Base-by-base conservation (phyloP, 1,140 invertebrate genomes). In the Caenorhabditis elegans region DNA sequence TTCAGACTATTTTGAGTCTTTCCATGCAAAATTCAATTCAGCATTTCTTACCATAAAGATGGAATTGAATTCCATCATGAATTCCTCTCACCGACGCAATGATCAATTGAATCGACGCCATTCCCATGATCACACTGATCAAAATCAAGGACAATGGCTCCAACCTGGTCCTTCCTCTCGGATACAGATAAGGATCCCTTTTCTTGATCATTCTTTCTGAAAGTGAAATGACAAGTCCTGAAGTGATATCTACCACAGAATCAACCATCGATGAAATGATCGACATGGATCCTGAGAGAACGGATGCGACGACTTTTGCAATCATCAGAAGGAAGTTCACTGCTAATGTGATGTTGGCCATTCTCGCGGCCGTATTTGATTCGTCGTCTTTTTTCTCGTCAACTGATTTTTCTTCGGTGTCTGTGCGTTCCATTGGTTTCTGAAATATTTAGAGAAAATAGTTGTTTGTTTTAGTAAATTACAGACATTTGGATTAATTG, bases 191-290 rank as follows among this genome's bases (percentile, higher is more conserved):
- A 4, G 89, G 90, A 84, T 92, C 89, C 19, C 87, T 84, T 19
- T 87, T 89, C 75, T 87, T 89, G 39, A 92, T 90, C 24, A 90
- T 89, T 11, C 90, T 65, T n/a, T 85, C 86, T 1, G 90, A 91
- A 83, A 90, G 87, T 89, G 90, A 92, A 78, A 92, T 91, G 22
- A 92, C 88, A 0, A 86, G 31, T 26, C 51, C 91, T 28, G 89
- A 89, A 3, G 90, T 85, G 8, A 92, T 88, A 85, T 92, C 91
- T 10, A 92, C 89, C 8, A 85, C 85, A 17, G 90, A 91, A 86
- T 92, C 91, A 3, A 92, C 90, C 48, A 92, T 83, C 78, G 90
- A 90, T 26, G 91, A 91, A 36, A 92, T 91, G 53, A 92, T 90
- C 36, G 91, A 90, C 17, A 92, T 85, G n/a, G 91, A 92, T 19